These are phyloP conservation scores for Onchidella celtica DNA, from an alignment of 2,888 invertebrate species.

Conservation along the genomic window DNA sequence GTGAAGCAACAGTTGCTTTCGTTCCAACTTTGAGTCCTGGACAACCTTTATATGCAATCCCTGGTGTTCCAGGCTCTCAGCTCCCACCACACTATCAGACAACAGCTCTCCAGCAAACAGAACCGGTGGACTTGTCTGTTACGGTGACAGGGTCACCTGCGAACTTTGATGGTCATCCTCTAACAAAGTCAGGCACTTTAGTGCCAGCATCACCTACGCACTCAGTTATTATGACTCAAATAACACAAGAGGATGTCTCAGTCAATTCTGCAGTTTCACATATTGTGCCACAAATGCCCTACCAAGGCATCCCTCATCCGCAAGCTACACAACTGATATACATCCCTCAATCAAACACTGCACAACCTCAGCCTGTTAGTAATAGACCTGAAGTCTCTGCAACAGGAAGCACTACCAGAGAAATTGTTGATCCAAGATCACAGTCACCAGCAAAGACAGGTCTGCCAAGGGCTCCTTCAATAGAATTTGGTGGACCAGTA, in stretches of 20 bases:
- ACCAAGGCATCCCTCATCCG: not conserved
- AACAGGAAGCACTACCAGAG: not conserved
- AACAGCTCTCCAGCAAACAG: conserved; percentile 10
- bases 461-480: conserved; percentile 5
- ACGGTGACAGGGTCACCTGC: not conserved
- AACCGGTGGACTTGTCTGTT: conserved; percentile 37
- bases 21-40: conserved; percentile 34
- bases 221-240: not conserved
- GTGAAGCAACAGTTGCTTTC: conserved; percentile 34
- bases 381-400: not conserved
- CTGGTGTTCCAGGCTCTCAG: conserved; percentile 25
- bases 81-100: conserved; percentile 20
- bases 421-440: conserved; percentile 5
- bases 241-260: not conserved
- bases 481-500: conserved; percentile 46
- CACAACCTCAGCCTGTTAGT: not conserved
- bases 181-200: not conserved
- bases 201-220: not conserved
- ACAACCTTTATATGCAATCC: conserved; percentile 38
- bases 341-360: conserved; percentile 12
- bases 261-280: not conserved
- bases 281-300: not conserved
- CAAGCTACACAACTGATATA: not conserved
- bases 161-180: not conserved
- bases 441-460: conserved; percentile 16